Evolutionary conservation across 2,113 vertebrate species (phyloP).

Genomic region (Cyprinodon brontotheroides): DNA sequence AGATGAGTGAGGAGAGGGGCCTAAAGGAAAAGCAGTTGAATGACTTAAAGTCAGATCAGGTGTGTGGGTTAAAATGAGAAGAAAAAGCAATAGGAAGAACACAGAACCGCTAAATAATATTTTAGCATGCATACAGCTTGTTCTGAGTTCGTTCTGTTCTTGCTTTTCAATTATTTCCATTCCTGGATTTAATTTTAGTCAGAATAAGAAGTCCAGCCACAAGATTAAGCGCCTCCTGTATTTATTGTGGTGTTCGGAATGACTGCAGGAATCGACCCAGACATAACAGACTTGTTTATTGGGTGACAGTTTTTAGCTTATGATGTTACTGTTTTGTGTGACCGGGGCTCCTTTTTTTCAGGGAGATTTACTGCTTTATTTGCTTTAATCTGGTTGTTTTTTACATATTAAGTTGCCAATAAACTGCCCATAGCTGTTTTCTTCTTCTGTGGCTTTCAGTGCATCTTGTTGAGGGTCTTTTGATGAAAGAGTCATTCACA

Average conservation of each 20-base stretch:
- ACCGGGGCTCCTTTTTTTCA: slow-evolving; percentile 14
- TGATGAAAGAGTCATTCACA: background rate
- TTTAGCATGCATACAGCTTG: no score
- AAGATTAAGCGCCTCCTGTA: slow-evolving; percentile 10
- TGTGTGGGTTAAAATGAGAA: no score
- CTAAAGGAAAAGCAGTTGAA: no score
- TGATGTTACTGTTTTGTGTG: slow-evolving; percentile 27
- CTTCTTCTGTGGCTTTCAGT: slow-evolving; percentile 23
- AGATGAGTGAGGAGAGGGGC: no score
- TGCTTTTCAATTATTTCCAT: slow-evolving; percentile 1
- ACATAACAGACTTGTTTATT: slow-evolving; percentile 36
- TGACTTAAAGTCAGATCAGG: no score
- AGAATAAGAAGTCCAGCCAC: background rate
- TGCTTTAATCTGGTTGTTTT: slow-evolving; percentile 17
- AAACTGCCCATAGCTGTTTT: slow-evolving; percentile 6
- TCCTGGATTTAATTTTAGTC: slow-evolving; percentile 14
- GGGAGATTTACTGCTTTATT: slow-evolving; percentile 17
- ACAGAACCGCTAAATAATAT: no score
- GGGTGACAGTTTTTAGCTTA: slow-evolving; percentile 34
- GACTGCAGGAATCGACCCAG: slow-evolving; percentile 2
- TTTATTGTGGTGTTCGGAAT: slow-evolving; percentile 8
- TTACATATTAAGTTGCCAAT: slow-evolving; percentile 18
- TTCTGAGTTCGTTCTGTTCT: no score
- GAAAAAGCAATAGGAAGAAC: no score
- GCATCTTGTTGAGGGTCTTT: background rate